Evolutionary conservation across 2,888 invertebrate genomes (phyloP), one percentile per base, ranked within the genome.

Genomic region (Eristalis intricaria): DNA sequence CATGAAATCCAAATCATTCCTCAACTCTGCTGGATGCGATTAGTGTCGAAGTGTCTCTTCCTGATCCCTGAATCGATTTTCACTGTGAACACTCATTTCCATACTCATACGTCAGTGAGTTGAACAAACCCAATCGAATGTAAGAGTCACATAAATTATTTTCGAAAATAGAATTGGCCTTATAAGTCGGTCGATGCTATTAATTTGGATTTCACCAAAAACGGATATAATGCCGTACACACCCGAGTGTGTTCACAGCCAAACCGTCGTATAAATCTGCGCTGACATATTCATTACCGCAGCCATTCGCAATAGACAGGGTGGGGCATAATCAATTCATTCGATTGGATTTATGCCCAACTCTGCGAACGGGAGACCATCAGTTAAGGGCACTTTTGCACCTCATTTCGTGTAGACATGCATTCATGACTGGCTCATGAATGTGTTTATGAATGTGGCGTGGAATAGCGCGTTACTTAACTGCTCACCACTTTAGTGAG

Each of bases 261-360:
- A 50, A 85, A 82, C 60, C 77, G 74, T 50, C 40, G 73, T 65
- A 86, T 86, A 86, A 82, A 86, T 86, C 69, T 70, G n/a, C 74
- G 78, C 74, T 82, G 82, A 82, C 85, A 82, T 64, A 82, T 86
- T 82, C 65, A 86, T 80, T 84, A 73, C 50, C 77, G 63, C 77
- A 69, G 35, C 69, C 73, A 65, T 76, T 76, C 60, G 38, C 70
- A 79, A 63, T 61, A n/a, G 35, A 29, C 64, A 50, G 61, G 60
- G 8, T 65, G 60, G 77, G 68, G 13, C n/a, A 56, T 78, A 81
- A 82, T 85, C 74, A 86, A 82, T 82, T 80, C 61, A 73, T 68
- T 56, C 63, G 58, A 68, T 58, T 43, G 63, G 35, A 71, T 66
- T 85, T 71, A 80, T 80, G 80, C 71, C 66, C 75, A 70, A 71